Evolutionary conservation across 2,797 vertebrate genomes (phyloP), one percentile per base, ranked within the genome.

Genomic region (Xenentodon cancila): DNA sequence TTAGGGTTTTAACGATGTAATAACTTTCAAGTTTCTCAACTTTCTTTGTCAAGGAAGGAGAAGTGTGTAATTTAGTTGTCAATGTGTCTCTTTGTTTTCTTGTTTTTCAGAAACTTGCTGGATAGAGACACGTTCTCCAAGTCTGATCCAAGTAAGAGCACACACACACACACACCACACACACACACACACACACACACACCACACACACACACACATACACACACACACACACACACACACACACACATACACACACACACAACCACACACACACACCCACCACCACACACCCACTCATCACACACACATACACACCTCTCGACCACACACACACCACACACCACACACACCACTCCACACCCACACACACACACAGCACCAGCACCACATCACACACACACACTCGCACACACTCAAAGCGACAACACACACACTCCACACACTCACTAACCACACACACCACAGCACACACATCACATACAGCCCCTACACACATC

Each of bases 41-140:
- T 64, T 75, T 63, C 60, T 80, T 44, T 73, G 59, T 76, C 55
- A 47, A 64, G 59, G 37, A 52, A 42, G 45, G 20, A 77, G 53
- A 77, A 54, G 30, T 51, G 42, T 71, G 63, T 21, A 43, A 42
- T 34, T 59, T 53, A 64, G n/a, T 64, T 18, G 7, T 63, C 32
- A 68, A 25, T 52, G 46, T 71, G 45, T 72, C 27, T 62, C 45
- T 48, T 80, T 65, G 49, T 66, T 76, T 77, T 64, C 52, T 80
- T 65, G 49, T 66, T 76, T 77, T 64, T 49, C 92, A 99, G 97
- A 92, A 97, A 97, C 89, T 95, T 99, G 81, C 93, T 99, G 91
- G 97, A 98, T 89, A 94, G 96, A 95, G 97, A 99, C 90, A 99
- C 97, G 0, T 99, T 99, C 93, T 98, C 97, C 87, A 99, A 99